Evolutionary conservation across 2,797 vertebrate species (phyloP).

Genomic region (Chaetophractus vellerosus): DNA sequence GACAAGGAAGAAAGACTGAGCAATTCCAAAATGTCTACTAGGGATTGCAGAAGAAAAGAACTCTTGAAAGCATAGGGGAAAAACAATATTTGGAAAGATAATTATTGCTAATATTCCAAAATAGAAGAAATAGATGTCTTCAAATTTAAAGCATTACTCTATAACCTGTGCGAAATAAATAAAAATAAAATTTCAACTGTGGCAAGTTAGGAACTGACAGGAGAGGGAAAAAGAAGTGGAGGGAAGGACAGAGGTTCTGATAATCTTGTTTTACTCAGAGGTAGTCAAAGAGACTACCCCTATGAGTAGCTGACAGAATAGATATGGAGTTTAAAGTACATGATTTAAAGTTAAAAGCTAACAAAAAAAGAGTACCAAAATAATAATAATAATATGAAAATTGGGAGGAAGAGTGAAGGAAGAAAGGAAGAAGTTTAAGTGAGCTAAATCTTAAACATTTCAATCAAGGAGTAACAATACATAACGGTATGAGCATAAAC

Average conservation of each 20-base stretch:
- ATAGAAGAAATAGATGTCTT: not conserved
- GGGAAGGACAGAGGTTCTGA: not conserved
- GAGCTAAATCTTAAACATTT: not conserved
- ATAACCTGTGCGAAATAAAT: not conserved
- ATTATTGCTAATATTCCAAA: conserved; percentile 10
- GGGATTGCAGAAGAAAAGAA: conserved; percentile 12
- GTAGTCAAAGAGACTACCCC: not conserved
- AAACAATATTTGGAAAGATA: not conserved
- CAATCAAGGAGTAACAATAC: not conserved
- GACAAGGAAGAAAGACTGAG: not conserved
- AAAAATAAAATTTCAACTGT: not conserved
- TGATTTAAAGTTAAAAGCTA: conserved; percentile 27
- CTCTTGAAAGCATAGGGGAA: not conserved
- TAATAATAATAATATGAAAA: not conserved
- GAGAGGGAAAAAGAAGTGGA: not conserved
- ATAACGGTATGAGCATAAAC: not conserved
- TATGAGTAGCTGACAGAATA: not conserved
- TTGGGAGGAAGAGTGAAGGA: not conserved
- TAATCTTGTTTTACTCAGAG: not conserved
- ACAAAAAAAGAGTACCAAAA: not conserved
- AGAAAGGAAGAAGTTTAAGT: not conserved
- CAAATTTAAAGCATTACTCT: not conserved
- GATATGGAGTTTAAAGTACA: not conserved
- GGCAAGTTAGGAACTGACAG: not conserved
- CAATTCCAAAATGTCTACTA: not conserved